These are phyloP conservation scores for Lepus oiostolus DNA, from an alignment of 2,797 vertebrate genomes.

Conservation along the genomic window DNA sequence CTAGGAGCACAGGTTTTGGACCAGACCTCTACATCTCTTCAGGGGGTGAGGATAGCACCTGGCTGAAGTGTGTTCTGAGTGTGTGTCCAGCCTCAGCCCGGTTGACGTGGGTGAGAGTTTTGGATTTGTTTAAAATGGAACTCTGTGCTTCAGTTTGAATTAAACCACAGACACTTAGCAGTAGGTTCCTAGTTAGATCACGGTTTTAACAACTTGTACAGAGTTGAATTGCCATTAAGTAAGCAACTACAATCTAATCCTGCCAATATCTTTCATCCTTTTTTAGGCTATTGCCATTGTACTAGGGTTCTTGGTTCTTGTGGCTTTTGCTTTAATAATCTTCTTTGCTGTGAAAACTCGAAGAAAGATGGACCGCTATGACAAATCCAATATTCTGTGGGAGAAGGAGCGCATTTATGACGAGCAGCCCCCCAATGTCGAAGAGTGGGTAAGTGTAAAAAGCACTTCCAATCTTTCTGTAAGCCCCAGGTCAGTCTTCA, in stretches of 20 bases:
- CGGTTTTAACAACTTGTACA: constrained; percentile 1
- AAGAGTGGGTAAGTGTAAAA: constrained; percentile 93
- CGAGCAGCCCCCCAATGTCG: constrained; percentile 90
- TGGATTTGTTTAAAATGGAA: not conserved
- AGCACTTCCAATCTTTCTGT: not conserved
- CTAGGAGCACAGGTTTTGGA: not conserved
- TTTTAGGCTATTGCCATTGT: constrained; percentile 94
- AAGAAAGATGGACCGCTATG: constrained; percentile 89
- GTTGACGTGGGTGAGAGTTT: not conserved
- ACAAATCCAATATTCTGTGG: constrained; percentile 95
- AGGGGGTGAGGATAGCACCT: not conserved
- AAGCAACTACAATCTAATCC: constrained; percentile 37
- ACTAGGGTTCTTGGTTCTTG: constrained; percentile 91
- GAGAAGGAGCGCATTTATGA: constrained; percentile 89
- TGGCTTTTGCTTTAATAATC: constrained; percentile 93
- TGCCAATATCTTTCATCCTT: constrained; percentile 16
- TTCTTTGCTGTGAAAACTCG: constrained; percentile 95
- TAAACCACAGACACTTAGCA: not conserved
- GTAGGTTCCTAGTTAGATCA: not conserved
- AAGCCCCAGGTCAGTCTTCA: not conserved
- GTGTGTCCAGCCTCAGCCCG: not conserved
- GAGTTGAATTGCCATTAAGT: constrained; percentile 32
- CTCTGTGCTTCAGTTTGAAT: constrained; percentile 8
- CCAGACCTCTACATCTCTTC: not conserved
- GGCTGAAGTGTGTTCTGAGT: not conserved